phyloP scores from a whole-genome alignment of 2,113 vertebrate genomes.

The Agelaius phoeniceus region DNA sequence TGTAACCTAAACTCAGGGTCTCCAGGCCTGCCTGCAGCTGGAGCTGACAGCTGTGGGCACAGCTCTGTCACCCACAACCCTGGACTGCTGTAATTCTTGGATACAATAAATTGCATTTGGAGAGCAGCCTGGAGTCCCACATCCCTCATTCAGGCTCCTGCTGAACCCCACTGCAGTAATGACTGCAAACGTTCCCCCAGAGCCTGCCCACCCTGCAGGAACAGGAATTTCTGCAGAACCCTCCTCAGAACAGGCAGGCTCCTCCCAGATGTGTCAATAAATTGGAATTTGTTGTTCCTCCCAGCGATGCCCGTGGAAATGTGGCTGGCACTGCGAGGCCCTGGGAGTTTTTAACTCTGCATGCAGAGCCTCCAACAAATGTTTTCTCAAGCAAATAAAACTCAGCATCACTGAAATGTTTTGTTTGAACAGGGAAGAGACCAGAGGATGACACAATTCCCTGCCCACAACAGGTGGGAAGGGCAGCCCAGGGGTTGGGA shows the following conservation, averaged over 20 bases:
- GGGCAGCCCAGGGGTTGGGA: background rate
- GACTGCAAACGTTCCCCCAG: rapidly evolving
- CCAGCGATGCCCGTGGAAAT: rapidly evolving
- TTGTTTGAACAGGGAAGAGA: background rate
- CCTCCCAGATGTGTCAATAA: background rate
- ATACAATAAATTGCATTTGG: too few relatives aligned
- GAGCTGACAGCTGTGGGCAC: too few relatives aligned
- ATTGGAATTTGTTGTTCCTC: background rate
- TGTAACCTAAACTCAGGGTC: too few relatives aligned
- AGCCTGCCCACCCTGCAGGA: rapidly evolving
- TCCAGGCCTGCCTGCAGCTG: too few relatives aligned
- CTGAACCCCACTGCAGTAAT: rapidly evolving
- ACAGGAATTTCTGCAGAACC: background rate
- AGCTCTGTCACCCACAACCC: too few relatives aligned
- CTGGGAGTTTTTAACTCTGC: background rate
- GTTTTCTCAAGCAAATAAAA: background rate
- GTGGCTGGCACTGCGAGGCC: rapidly evolving
- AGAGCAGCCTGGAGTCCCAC: too few relatives aligned
- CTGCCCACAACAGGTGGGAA: rapidly evolving
- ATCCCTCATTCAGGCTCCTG: too few relatives aligned
- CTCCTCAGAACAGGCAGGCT: rapidly evolving
- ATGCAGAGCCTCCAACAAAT: background rate
- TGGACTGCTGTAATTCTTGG: too few relatives aligned
- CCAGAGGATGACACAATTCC: background rate
- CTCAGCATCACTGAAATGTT: background rate